Base-by-base conservation (phyloP, 2,888 invertebrate genomes). In the Drosophila mulleri region DNA sequence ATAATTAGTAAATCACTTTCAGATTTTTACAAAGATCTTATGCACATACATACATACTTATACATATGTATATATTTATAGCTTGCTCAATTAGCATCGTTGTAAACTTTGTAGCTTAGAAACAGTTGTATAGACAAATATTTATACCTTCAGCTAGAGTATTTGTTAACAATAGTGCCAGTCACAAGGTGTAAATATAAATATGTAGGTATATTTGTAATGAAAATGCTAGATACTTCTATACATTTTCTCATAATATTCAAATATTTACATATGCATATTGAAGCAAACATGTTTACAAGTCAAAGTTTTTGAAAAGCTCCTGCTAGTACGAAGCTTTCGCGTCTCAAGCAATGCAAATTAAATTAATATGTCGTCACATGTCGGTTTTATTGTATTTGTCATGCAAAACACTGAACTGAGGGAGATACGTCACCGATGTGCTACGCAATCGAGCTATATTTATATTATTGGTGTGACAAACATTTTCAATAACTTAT, bases 341-440 rank as follows among this genome's bases (percentile, higher is more conserved):
- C 29, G 32, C 23, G 16, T 63, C 54, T 68, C 57, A 35, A 39
- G 41, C 53, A 41, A 48, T 48, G 29, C 20, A 53, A 45, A 67
- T 61, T 45, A 72, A 26, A 37, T 62, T 1, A 67, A 50, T 48
- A 47, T 73, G 67, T 39, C 78, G 75, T 85, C 82, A 83, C 71
- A 61, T 65, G 69, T 56, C 74, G 56, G 39, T 69, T 71, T 74
- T 69, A 67, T 64, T 47, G 23, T 53, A 54, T 67, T 56, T 74
- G 71, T 82, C 77, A 82, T 69, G 3, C 50, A 23, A 37, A 32
- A 7, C 8, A 12, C 18, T 32, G 16, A 14, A 5, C n/a, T 29
- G 14, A 18, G 16, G 12, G 48, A 32, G 11, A 8, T 45, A 50
- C 48, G 48, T 50, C 48, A 50, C 3, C 48, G 18, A 29, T 48